Conservation (phyloP, 1,140 invertebrate species). For the Mesaphorura yosii region DNA sequence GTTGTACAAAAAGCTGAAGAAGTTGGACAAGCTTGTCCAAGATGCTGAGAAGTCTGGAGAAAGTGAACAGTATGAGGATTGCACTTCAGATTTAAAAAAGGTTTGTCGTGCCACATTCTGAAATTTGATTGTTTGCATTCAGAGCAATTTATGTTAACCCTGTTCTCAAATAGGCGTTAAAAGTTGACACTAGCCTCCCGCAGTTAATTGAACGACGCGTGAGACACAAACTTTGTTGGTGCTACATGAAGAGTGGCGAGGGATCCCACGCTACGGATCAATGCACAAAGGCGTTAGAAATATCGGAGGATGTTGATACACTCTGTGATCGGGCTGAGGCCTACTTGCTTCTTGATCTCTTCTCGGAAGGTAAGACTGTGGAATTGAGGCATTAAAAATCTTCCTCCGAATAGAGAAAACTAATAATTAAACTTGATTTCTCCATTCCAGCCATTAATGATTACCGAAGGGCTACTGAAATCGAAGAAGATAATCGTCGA, state of each 20-base stretch:
- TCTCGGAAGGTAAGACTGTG: constrained; percentile 63
- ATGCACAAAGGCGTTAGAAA: constrained; percentile 68
- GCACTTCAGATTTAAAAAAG: constrained; percentile 58
- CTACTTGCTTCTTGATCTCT: constrained; percentile 78
- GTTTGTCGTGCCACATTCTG: constrained; percentile 38
- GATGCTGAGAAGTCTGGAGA: constrained; percentile 45
- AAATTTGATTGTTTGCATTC: constrained; percentile 2
- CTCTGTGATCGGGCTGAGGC: constrained; percentile 88
- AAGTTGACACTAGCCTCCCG: constrained; percentile 46
- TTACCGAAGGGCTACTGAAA: constrained; percentile 71
- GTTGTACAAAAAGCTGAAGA: constrained; percentile 96
- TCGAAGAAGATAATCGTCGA: constrained; percentile 64
- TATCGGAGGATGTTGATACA: constrained; percentile 62
- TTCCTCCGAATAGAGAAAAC: constrained; percentile 5
- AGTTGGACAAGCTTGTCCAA: constrained; percentile 78
- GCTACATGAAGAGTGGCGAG: constrained; percentile 54
- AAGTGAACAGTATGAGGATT: constrained; percentile 56
- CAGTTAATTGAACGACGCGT: constrained; percentile 46
- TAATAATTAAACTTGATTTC: constrained; percentile 18
- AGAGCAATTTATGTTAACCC: not conserved
- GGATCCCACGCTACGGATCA: constrained; percentile 50
- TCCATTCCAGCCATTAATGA: constrained; percentile 66
- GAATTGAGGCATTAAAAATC: not conserved
- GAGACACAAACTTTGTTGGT: constrained; percentile 54
- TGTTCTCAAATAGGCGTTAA: constrained; percentile 41